These are phyloP conservation scores for Caenorhabditis macrosperma DNA, from an alignment of 2,888 invertebrate genomes.

Conservation along the genomic window DNA sequence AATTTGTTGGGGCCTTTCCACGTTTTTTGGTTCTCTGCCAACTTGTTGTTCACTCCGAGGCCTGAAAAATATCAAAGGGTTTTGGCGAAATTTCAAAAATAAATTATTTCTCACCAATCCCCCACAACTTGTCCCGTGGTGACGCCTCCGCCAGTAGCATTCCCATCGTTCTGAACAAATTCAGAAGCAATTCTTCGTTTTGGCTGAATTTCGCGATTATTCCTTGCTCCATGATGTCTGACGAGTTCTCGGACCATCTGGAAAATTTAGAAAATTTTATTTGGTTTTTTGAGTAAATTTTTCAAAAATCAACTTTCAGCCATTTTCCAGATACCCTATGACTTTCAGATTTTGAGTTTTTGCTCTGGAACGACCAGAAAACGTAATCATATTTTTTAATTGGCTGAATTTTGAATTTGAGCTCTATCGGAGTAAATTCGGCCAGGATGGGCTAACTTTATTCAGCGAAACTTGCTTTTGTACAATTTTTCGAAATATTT, in stretches of 20 bases:
- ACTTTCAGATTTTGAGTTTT: too few species aligned
- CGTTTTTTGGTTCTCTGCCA: constrained; percentile 5
- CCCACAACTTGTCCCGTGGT: constrained; percentile 23
- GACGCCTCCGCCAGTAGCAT: constrained; percentile 27
- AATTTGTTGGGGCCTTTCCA: constrained; percentile 28
- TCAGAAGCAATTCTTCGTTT: constrained; percentile 2
- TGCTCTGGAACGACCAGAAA: too few species aligned
- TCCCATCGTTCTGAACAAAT: constrained; percentile 2
- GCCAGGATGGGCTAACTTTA: too few species aligned
- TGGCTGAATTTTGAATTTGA: too few species aligned
- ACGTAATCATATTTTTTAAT: too few species aligned
- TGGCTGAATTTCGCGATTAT: constrained; percentile 14
- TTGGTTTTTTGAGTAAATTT: neutral
- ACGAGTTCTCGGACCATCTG: constrained; percentile 16
- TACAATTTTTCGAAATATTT: too few species aligned
- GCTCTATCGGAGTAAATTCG: too few species aligned
- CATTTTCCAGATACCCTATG: too few species aligned
- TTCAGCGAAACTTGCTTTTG: too few species aligned
- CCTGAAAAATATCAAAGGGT: neutral
- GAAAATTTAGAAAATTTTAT: neutral
- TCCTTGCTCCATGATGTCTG: constrained; percentile 13
- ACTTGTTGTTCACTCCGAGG: constrained; percentile 8
- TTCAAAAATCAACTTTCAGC: too few species aligned
- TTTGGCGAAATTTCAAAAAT: neutral
- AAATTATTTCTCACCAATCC: constrained; percentile 17